These are phyloP conservation scores for Epizoanthus ramosus DNA, from an alignment of 92 coral and sea anemone genomes.

Conservation along the genomic window DNA sequence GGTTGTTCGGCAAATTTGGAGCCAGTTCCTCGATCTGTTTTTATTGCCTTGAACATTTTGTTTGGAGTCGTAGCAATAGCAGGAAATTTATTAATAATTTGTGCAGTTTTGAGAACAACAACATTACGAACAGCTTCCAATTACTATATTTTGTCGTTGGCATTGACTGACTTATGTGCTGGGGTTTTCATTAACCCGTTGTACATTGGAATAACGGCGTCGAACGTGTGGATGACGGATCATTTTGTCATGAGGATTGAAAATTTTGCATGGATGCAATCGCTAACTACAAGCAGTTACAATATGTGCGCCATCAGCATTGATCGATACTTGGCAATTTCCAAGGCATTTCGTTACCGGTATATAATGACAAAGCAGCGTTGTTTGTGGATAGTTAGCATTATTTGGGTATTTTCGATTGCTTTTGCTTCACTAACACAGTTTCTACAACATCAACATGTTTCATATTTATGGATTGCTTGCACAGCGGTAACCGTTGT, in stretches of 20 bases:
- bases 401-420: neutral
- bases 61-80: neutral
- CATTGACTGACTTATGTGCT: neutral
- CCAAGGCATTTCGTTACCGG: neutral
- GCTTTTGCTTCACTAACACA: slow-evolving; percentile 14
- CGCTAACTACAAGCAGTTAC: slow-evolving; percentile 4
- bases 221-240: slow-evolving; percentile 2
- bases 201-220: slow-evolving; percentile 2
- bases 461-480: slow-evolving; percentile 5
- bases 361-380: neutral
- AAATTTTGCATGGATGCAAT: slow-evolving; percentile 19
- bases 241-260: slow-evolving; percentile 8
- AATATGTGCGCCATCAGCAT: slow-evolving; percentile 20
- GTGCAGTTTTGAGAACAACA: slow-evolving; percentile 8
- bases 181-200: slow-evolving; percentile 1
- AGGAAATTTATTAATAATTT: slow-evolving; percentile 1
- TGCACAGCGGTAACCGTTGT: slow-evolving; percentile 6
- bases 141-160: slow-evolving; percentile 16
- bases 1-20: slow-evolving; percentile 15
- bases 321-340: slow-evolving; percentile 18
- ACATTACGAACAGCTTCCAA: slow-evolving; percentile 5
- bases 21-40: neutral
- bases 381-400: neutral
- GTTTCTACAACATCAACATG: slow-evolving; percentile 15
- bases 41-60: neutral